Percentiles rank a stretch among this genome's conserved stretches.
These are phyloP conservation scores for Penaeus indicus DNA, from an alignment of 1,140 invertebrate species.

Conservation along the genomic window DNA sequence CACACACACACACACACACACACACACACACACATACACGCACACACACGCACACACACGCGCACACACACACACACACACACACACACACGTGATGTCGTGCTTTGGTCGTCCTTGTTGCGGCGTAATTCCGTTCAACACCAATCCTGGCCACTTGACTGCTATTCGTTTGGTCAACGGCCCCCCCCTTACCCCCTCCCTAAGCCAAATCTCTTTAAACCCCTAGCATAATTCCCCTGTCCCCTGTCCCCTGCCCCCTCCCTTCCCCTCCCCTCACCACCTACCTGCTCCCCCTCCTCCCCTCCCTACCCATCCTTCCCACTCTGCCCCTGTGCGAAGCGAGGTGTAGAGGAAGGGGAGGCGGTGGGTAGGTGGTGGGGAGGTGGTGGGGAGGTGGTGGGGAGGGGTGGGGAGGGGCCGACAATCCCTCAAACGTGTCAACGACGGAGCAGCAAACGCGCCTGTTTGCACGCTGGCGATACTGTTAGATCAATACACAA, in stretches of 20 bases:
- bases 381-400: too few species aligned
- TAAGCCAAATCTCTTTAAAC: not conserved
- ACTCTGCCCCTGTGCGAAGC: not conserved
- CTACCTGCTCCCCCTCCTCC: not conserved
- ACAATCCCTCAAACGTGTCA: too few species aligned
- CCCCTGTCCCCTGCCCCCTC: not conserved
- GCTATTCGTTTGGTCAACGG: not conserved
- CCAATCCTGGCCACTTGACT: too few species aligned
- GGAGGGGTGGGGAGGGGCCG: too few species aligned
- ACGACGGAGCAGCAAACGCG: too few species aligned
- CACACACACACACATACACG: slow-evolving; percentile 16
- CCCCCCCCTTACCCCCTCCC: not conserved
- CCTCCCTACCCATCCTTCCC: slow-evolving; percentile 11
- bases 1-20: slow-evolving; percentile 45
- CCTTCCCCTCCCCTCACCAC: not conserved
- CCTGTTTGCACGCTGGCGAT: too few species aligned
- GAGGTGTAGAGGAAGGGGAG: not conserved
- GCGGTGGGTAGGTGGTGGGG: too few species aligned
- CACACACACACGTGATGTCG: not conserved
- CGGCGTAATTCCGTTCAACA: too few species aligned
- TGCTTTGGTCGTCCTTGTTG: too few species aligned
- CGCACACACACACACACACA: not conserved
- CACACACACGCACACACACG: not conserved
- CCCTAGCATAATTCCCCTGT: not conserved
- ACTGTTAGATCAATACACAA: too few species aligned